Evolutionary conservation across 1,140 invertebrate genomes (phyloP).

Genomic region (Drosophila teissieri): DNA sequence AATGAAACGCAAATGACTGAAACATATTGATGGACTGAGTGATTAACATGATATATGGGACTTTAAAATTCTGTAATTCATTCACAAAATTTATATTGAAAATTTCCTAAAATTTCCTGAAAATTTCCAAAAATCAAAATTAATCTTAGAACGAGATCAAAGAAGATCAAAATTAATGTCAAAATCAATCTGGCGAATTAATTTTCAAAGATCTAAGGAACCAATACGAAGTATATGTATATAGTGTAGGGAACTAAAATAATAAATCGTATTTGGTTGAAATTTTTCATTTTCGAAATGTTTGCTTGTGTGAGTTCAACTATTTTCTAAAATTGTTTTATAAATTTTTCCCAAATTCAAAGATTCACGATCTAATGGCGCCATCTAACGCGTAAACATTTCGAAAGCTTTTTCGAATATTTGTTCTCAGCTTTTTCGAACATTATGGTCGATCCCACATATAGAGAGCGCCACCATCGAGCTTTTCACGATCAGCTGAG

Average conservation of each 20-base stretch:
- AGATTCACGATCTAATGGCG: slow-evolving; percentile 33
- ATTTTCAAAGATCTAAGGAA: slow-evolving; percentile 22
- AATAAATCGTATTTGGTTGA: slow-evolving; percentile 6
- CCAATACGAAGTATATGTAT: background rate
- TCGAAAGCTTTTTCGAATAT: slow-evolving; percentile 58
- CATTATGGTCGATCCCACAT: background rate
- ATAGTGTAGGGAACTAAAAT: background rate
- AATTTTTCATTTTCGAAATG: background rate
- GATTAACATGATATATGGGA: slow-evolving; percentile 1
- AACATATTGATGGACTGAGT: slow-evolving; percentile 1
- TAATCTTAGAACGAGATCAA: slow-evolving; percentile 23
- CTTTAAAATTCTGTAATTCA: slow-evolving; percentile 30
- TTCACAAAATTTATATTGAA: slow-evolving; percentile 9
- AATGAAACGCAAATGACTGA: slow-evolving; percentile 25
- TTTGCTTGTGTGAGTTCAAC: background rate
- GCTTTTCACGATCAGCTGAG: slow-evolving; percentile 16
- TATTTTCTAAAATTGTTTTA: background rate
- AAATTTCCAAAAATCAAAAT: slow-evolving; percentile 4
- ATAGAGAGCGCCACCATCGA: slow-evolving; percentile 46
- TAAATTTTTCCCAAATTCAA: background rate
- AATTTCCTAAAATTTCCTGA: background rate
- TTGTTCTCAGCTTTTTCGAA: slow-evolving; percentile 51
- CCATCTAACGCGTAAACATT: slow-evolving; percentile 43
- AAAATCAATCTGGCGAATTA: slow-evolving; percentile 12
- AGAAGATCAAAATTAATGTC: slow-evolving; percentile 23